phyloP scores from a whole-genome alignment of 2,888 invertebrate genomes.

The Mesopsocus fuscifrons region DNA sequence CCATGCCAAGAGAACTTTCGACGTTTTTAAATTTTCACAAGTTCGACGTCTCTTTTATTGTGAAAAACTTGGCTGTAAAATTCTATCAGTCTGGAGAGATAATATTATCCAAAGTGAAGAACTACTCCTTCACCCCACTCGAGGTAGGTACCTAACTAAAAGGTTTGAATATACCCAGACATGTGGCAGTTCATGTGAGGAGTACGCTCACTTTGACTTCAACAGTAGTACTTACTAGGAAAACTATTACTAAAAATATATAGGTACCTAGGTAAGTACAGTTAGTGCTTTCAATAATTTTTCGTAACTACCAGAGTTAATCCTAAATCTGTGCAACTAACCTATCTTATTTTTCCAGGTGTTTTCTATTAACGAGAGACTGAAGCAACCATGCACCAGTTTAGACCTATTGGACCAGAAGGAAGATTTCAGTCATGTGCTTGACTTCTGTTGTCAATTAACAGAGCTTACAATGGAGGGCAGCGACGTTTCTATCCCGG shows the following conservation, averaged over 20 bases:
- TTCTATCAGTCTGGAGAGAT: slow-evolving; percentile 58
- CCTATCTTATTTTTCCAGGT: slow-evolving; percentile 40
- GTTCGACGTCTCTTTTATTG: slow-evolving; percentile 75
- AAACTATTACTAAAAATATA: too few species aligned
- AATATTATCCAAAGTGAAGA: slow-evolving; percentile 37
- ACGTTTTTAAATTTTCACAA: slow-evolving; percentile 74
- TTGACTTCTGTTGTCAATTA: slow-evolving; percentile 72
- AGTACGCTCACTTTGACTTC: neutral
- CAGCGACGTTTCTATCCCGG: slow-evolving; percentile 43
- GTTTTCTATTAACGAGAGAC: slow-evolving; percentile 72
- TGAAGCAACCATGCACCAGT: slow-evolving; percentile 69
- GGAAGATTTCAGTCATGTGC: slow-evolving; percentile 76
- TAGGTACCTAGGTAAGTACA: too few species aligned
- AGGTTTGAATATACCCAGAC: neutral
- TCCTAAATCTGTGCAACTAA: too few species aligned
- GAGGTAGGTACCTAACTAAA: slow-evolving; percentile 41
- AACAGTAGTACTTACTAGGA: neutral
- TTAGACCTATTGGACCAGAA: slow-evolving; percentile 57
- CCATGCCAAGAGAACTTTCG: slow-evolving; percentile 63
- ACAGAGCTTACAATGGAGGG: slow-evolving; percentile 47
- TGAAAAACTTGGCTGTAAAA: slow-evolving; percentile 62
- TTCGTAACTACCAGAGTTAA: too few species aligned
- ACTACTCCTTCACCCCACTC: slow-evolving; percentile 54
- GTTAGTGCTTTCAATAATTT: too few species aligned
- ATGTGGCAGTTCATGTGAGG: neutral